A percentile compares a stretch with the other conserved stretches of the same genome.
Conservation (phyloP, 2,888 invertebrate genomes). For the Plebejus argus region DNA sequence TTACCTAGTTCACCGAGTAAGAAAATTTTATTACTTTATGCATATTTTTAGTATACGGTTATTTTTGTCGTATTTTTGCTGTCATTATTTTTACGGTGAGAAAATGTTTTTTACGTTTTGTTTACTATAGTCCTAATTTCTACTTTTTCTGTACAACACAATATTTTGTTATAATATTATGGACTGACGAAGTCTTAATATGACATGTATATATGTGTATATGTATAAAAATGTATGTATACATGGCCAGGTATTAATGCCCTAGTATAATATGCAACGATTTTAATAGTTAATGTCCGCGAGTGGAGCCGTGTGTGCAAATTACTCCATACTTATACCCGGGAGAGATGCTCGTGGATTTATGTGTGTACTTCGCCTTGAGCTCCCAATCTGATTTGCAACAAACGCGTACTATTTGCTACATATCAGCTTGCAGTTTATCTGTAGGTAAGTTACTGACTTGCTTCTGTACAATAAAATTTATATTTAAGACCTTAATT, state of each 20-base stretch:
- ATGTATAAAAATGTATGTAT: neutral
- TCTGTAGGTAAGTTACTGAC: neutral
- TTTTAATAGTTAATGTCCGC: conserved; percentile 79
- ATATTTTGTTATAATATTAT: no score
- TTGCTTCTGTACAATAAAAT: neutral
- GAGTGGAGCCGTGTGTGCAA: conserved; percentile 71
- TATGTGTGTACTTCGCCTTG: conserved; percentile 68
- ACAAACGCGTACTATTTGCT: conserved; percentile 40
- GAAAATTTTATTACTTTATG: conserved; percentile 19
- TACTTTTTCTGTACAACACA: no score
- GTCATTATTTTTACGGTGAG: neutral
- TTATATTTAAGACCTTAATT: neutral
- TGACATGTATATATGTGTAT: no score
- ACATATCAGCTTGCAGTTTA: neutral
- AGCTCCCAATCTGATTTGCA: conserved; percentile 56
- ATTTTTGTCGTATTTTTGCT: conserved; percentile 1
- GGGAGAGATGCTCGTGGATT: conserved; percentile 63
- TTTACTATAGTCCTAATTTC: neutral
- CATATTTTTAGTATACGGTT: neutral
- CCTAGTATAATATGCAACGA: conserved; percentile 79
- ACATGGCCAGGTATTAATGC: conserved; percentile 30
- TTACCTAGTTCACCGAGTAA: neutral
- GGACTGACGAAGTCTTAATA: no score
- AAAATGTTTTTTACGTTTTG: conserved; percentile 16
- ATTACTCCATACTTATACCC: conserved; percentile 77